Base-by-base conservation (phyloP, 2,113 vertebrate species). In the Odocoileus virginianus region DNA sequence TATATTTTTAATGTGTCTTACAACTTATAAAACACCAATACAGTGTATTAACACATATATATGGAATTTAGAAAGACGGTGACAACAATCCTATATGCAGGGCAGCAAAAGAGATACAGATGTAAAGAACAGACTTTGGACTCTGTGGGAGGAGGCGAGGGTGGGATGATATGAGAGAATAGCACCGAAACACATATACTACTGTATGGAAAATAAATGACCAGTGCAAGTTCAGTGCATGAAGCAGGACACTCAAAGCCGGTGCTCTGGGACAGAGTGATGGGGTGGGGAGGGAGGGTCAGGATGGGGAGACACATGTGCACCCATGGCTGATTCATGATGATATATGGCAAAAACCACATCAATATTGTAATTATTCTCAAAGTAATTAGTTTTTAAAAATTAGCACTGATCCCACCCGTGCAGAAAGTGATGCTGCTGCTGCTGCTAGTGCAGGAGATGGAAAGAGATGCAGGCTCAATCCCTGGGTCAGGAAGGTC, bases 1-100 rank as follows among this genome's bases (percentile, higher is more conserved):
- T 95, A 15, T 28, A 74, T 58, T 92, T 94, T 71, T 83, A 47
- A 55, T 67, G 43, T 95, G 55, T 83, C 30, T 64, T 57, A 10
- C 5, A 52, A 23, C 84, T 91, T 86, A 61, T 43, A 40, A 71
- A 71, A 71, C 5, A 40, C 10, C 67, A 12, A 23, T 40, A 40
- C 67, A 40, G n/a, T 71, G n/a, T 40, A 40, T 40, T 40, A 71
- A 23, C 19, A 71, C 67, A 23, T 71, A 36, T 23, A 71, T 71
- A 40, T 71, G 67, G 67, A 71, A 12, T 40, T 71, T 40, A 71
- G n/a, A 71, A 40, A 40, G 67, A 71, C 0, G 5, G 5, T 71
- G 10, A 23, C n/a, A 71, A 40, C 9, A 10, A 71, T 71, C n/a
- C n/a, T 40, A 71, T 71, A 40, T 71, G 67, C n/a, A 71, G 40